Evolutionary conservation across 2,797 vertebrate genomes (phyloP), one percentile per base, ranked within the genome.

Genomic region (Gouania willdenowi): DNA sequence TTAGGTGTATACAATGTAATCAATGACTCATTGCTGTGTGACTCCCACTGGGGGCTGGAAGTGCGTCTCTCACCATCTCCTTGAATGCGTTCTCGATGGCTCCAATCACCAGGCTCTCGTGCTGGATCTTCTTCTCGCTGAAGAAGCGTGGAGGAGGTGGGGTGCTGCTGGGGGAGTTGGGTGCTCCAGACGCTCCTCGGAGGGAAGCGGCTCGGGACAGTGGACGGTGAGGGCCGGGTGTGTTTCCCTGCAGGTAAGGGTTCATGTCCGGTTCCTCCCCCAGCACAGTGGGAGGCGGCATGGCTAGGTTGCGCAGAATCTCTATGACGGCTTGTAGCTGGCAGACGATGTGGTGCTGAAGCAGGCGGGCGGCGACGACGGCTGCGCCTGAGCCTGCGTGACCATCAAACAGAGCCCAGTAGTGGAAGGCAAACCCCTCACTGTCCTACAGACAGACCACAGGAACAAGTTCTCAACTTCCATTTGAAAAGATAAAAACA

Each of bases 351-450:
- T 97, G 93, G 38, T 91, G 92, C 59, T 97, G 95, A 25, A 98
- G 85, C 17, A 97, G 77, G 41, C 81, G 92, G 22, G 95, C 92
- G 2, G 94, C 93, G 0, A 95, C 90, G 4, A 98, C 91, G 0
- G 95, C 95, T 0, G 91, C 95, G 2, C 95, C 95, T 0, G 93
- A 93, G 5, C 95, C 95, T 1, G 94, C 95, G 0, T 98, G 95
- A 1, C 95, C 95, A 6, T 98, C 95, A 9, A 98, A 98, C 63
- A 98, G 74, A 6, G 92, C 94, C 95, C 95, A 98, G 83, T 98
- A 98, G 77, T 94, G 91, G 60, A 95, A 92, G 16, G 84, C 69
- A 13, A 97, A 83, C 0, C 92, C 93, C 12, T 96, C 95, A 0
- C 66, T 60, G 6, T 98, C 94, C 93, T 94, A 69, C 13, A 58